Evolutionary conservation across 2,888 invertebrate species (phyloP), one percentile per base, ranked within the genome.

Genomic region (Germaria angustata): DNA sequence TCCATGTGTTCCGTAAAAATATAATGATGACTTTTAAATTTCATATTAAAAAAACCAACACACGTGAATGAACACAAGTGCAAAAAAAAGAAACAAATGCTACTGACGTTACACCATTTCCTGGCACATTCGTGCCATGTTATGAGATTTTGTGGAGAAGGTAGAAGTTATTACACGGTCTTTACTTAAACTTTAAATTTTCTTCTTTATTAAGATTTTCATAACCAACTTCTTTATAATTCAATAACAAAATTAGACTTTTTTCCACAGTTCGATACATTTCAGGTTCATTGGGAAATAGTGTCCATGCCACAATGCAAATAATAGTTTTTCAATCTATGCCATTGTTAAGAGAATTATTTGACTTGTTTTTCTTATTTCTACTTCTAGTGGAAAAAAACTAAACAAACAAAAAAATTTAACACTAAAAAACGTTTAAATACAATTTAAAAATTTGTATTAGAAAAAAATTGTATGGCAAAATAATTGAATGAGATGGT

Each of bases 11-110:
- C 34, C n/a, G 34, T 20, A 17, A 15, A 71, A 46, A 71, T 24
- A 13, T 8, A 15, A 28, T 8, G 24, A 65, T 75, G 75, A 75
- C 55, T 55, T 65, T 36, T 75, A 59, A 24, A 49, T 15, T 46
- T 46, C 2, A 17, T 28, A 39, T 11, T 9, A 13, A 13, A 59
- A 36, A 65, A 36, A 71, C 69, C 53, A 71, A 28, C 24, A 71
- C 63, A 78, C 44, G 44, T 78, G 53, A 78, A 71, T 78, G 22
- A 78, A 63, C 55, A 71, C 69, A 41, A 57, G 3, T n/a, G 11
- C 9, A 59, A 8, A 20, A 49, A 49, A 41, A 32, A 32, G 53
- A 2, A 28, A 24, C 2, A 15, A 1, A 5, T 51, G 8, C n/a
- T 39, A 2, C n/a, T 41, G 7, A n/a, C n/a, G n/a, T 17, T 72